Conservation (phyloP, 2,888 invertebrate species). For the Craniophora ligustri region DNA sequence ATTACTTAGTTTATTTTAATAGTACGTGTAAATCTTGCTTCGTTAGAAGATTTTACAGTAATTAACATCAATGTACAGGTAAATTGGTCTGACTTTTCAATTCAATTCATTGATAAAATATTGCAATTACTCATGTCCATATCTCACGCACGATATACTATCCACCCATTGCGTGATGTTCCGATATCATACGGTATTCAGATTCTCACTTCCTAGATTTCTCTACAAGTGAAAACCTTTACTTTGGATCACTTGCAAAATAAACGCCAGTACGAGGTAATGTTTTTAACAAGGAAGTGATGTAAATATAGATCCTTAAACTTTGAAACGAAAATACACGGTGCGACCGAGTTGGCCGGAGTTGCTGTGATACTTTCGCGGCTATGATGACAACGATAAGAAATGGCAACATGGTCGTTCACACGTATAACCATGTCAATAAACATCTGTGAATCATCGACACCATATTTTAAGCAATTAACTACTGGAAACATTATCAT, state of each 20-base stretch:
- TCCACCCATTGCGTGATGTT: constrained; percentile 45
- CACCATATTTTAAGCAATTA: constrained; percentile 63
- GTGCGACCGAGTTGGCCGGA: constrained; percentile 78
- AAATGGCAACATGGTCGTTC: constrained; percentile 35
- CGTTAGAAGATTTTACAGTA: constrained; percentile 66
- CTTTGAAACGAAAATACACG: constrained; percentile 69
- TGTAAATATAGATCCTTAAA: constrained; percentile 55
- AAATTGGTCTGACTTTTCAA: constrained; percentile 32
- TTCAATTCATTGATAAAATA: constrained; percentile 28
- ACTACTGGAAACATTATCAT: constrained; percentile 62
- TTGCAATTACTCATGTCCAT: constrained; percentile 33
- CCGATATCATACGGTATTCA: constrained; percentile 35
- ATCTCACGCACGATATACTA: constrained; percentile 39
- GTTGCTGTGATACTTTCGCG: constrained; percentile 70
- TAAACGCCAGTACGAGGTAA: constrained; percentile 11
- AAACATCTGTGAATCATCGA: constrained; percentile 62
- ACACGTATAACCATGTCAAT: constrained; percentile 47
- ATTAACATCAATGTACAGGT: constrained; percentile 55
- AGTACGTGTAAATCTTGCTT: constrained; percentile 64
- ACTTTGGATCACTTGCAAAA: not conserved
- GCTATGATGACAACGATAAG: constrained; percentile 37
- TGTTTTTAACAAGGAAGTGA: constrained; percentile 47
- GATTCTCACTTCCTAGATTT: constrained; percentile 31
- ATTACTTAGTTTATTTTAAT: constrained; percentile 74
- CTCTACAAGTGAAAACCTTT: constrained; percentile 23